Evolutionary conservation across 2,113 vertebrate species (phyloP).

Genomic region (Dicerorhinus sumatrensis): DNA sequence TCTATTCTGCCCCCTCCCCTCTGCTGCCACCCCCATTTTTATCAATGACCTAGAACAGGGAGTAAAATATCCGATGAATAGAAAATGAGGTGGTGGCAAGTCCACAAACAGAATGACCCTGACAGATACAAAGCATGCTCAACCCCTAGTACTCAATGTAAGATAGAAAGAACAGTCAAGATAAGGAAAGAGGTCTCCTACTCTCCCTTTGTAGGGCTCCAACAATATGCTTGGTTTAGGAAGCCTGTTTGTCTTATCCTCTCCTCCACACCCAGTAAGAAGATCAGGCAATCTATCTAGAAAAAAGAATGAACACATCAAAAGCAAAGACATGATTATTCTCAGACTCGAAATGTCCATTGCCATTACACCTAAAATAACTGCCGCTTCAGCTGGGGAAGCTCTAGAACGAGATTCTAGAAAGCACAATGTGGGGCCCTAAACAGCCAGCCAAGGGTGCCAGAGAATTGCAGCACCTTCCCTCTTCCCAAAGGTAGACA

Average conservation of each 20-base stretch:
- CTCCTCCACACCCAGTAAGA: neutral
- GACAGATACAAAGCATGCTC: neutral
- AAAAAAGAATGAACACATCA: neutral
- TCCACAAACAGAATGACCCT: rapidly evolving
- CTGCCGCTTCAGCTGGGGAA: neutral
- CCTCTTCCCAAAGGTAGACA: neutral
- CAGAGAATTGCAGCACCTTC: neutral
- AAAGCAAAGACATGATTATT: neutral
- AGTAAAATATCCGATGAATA: neutral
- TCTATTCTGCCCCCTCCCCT: neutral
- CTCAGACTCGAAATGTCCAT: neutral
- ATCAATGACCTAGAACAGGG: conserved; percentile 45
- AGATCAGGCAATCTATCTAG: neutral
- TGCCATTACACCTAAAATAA: neutral
- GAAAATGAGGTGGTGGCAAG: neutral
- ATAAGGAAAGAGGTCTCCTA: neutral
- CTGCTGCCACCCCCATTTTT: neutral
- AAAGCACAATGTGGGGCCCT: neutral
- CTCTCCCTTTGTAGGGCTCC: neutral
- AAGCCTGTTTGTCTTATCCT: neutral
- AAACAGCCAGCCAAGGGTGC: neutral
- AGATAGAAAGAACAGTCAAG: neutral
- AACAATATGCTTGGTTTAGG: neutral
- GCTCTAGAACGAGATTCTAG: conserved; percentile 21
- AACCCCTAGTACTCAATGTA: neutral